These are phyloP conservation scores for Melanotaenia nigrans DNA, from an alignment of 2,797 vertebrate species.

Conservation along the genomic window DNA sequence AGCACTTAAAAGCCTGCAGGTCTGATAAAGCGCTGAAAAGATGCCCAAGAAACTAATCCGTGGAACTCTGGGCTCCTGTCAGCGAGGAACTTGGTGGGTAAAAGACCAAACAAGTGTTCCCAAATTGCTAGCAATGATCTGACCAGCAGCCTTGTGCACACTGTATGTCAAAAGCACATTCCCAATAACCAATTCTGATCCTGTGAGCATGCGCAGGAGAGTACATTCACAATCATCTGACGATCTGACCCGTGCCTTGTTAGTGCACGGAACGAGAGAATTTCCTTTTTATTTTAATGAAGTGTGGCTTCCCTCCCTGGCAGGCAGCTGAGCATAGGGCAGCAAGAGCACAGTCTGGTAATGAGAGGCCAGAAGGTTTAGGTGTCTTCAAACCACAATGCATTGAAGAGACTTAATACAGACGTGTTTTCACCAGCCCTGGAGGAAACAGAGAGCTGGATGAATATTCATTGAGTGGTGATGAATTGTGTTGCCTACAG, in stretches of 20 bases:
- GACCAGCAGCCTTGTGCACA: conserved; percentile 19
- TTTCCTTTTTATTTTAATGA: conserved; percentile 79
- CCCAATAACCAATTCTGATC: conserved; percentile 48
- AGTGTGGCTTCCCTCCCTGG: conserved; percentile 63
- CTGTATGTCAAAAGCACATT: conserved; percentile 27
- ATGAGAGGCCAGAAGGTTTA: conserved; percentile 80
- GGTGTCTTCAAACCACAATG: conserved; percentile 72
- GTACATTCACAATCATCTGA: conserved; percentile 63
- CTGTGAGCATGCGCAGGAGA: conserved; percentile 23
- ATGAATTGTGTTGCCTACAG: conserved; percentile 77
- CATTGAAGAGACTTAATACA: conserved; percentile 68
- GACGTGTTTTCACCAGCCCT: conserved; percentile 67
- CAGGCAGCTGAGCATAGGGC: conserved; percentile 63
- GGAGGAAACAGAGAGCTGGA: conserved; percentile 67
- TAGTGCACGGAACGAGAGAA: conserved; percentile 64
- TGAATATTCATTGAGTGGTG: conserved; percentile 81
- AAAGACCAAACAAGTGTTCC: conserved; percentile 65
- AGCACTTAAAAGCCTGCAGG: conserved; percentile 75
- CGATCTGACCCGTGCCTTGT: conserved; percentile 72
- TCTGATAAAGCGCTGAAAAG: conserved; percentile 78
- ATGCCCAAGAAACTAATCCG: conserved; percentile 73
- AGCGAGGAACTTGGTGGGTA: conserved; percentile 36
- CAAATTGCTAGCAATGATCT: conserved; percentile 68
- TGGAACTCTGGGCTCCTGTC: conserved; percentile 59
- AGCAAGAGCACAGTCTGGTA: conserved; percentile 63